Evolutionary conservation across 2,888 invertebrate species (phyloP), one percentile per base, ranked within the genome.

Genomic region (Dryococelus australis): DNA sequence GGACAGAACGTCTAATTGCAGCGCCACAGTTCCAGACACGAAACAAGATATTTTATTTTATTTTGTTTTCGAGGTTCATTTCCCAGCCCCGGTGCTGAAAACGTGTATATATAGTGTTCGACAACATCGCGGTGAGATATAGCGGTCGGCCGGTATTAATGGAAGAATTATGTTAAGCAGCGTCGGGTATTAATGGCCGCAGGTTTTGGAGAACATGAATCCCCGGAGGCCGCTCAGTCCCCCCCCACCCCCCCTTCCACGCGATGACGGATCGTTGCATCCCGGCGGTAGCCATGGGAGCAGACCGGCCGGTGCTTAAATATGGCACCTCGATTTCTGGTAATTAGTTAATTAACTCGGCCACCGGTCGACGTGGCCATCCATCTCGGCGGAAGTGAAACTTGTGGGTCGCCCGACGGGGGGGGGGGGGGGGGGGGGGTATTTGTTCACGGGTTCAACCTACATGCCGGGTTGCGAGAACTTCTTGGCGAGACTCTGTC

Each of bases 61-160:
- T 35, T 35, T 35, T 35, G 1, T 35, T 35, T 35, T 35, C 35
- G 4, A 35, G 35, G 1, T 35, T 35, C 1, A 20, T 65, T 65
- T 8, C 24, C 16, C n/a, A 2, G 10, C 47, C 65, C 65, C 65
- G 0, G 65, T 24, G 65, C 65, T 65, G 65, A 65, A 8, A 65
- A 65, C 65, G 65, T n/a, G 65, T 65, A 65, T 65, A 65, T 65
- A 65, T 65, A n/a, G 65, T 65, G 65, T 65, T 65, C 65, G 65
- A 65, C 65, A 65, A 65, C n/a, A 65, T 65, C 65, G 65, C 65
- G 65, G 65, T 20, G 65, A 65, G 65, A 20, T 65, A 20, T 20
- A 65, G 65, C n/a, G 24, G 13, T 65, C 8, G 65, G 24, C 65
- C 65, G 65, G 65, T 65, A 65, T 65, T 65, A 65, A 65, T 65